phyloP scores from a whole-genome alignment of 2,797 vertebrate species.

The Coracias cyanogaster region DNA sequence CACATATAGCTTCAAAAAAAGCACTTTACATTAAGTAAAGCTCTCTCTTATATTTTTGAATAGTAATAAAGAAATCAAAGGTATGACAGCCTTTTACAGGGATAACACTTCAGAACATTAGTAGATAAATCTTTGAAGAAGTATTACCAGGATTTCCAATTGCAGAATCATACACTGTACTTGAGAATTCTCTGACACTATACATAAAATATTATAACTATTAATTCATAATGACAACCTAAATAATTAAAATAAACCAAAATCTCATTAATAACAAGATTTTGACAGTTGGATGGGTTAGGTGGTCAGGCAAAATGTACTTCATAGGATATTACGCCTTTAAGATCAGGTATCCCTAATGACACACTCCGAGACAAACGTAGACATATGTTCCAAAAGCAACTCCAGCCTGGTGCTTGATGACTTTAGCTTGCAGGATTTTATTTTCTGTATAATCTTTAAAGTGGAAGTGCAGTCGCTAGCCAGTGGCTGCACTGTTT shows the following conservation, averaged over 20 bases:
- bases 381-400: neutral
- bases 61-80: constrained; percentile 62
- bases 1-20: neutral
- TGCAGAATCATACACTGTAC: neutral
- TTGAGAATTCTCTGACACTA: constrained; percentile 11
- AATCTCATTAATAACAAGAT: neutral
- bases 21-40: neutral
- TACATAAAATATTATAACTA: constrained; percentile 16
- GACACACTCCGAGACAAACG: neutral
- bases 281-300: neutral
- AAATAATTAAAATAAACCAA: constrained; percentile 40
- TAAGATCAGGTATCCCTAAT: neutral
- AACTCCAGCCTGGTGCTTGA: neutral
- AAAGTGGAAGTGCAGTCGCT: constrained; percentile 24
- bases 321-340: neutral
- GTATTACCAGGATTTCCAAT: constrained; percentile 13
- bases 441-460: constrained; percentile 45
- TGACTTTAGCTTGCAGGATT: constrained; percentile 15
- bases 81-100: constrained; percentile 38
- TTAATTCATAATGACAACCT: constrained; percentile 25
- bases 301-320: neutral
- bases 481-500: constrained; percentile 23
- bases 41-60: constrained; percentile 8
- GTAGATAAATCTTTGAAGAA: constrained; percentile 52
- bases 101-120: constrained; percentile 13